Conservation (phyloP, 2,797 vertebrate species). For the Scomberomorus guttatus region DNA sequence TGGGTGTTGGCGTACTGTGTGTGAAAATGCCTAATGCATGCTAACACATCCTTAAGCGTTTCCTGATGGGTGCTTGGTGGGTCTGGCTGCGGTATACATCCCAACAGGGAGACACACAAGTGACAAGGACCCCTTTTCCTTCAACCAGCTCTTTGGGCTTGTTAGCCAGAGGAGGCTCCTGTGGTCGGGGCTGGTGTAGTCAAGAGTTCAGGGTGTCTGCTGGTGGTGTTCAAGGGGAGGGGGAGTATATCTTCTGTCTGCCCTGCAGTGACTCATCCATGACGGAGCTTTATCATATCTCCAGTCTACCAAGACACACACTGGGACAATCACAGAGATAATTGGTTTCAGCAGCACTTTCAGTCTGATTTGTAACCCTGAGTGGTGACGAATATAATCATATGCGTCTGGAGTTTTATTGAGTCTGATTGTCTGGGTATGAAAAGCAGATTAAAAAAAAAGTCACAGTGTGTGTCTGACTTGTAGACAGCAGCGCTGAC, state of each 20-base stretch:
- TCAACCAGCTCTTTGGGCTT: slow-evolving; percentile 23
- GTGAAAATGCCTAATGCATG: slow-evolving; percentile 14
- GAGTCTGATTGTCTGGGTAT: slow-evolving; percentile 30
- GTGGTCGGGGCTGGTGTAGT: slow-evolving; percentile 43
- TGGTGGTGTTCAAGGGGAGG: slow-evolving; percentile 12
- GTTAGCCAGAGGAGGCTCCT: slow-evolving; percentile 25
- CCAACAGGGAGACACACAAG: slow-evolving; percentile 22
- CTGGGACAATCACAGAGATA: slow-evolving; percentile 9
- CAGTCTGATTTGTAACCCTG: slow-evolving; percentile 11
- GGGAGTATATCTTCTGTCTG: slow-evolving; percentile 18
- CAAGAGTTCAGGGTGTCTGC: slow-evolving; percentile 60
- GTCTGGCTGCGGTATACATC: slow-evolving; percentile 8
- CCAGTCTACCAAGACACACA: neutral
- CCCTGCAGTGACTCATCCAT: slow-evolving; percentile 58
- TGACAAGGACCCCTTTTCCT: slow-evolving; percentile 12
- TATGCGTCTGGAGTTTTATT: slow-evolving; percentile 39
- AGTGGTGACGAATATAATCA: slow-evolving; percentile 46
- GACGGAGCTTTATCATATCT: slow-evolving; percentile 35
- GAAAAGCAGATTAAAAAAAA: slow-evolving; percentile 43
- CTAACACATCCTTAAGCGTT: slow-evolving; percentile 34
- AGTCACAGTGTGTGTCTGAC: slow-evolving; percentile 43
- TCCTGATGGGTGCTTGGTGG: slow-evolving; percentile 45
- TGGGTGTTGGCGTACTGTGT: neutral
- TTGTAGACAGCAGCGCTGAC: slow-evolving; percentile 8
- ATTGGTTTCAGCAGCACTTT: slow-evolving; percentile 32